Base-by-base conservation (phyloP, 2,797 vertebrate genomes). In the Sphenodon punctatus region DNA sequence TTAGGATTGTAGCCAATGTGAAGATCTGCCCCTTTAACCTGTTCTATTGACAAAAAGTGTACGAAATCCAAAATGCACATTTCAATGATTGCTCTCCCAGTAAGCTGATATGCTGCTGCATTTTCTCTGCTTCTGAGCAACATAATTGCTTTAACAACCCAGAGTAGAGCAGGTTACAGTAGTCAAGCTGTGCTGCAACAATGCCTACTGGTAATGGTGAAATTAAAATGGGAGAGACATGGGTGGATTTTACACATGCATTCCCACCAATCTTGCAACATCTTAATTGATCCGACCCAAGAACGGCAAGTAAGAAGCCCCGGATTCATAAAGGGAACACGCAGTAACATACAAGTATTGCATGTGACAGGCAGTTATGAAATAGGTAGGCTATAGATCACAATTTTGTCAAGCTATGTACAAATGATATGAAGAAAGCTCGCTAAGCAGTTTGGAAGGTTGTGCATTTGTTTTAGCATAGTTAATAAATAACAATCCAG, bases 311-410 rank as follows among this genome's bases (percentile, higher is more conserved):
- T 59, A 55, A 1, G 58, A 32, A 81, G 20, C 78, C 63, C 36
- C 27, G 77, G 80, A 70, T 1, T 25, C 19, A 78, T 32, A 64
- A 45, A 69, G 68, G 10, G 32, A 22, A 42, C 3, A 4, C 49
- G 68, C 69, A 4, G 0, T 78, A 79, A 58, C 23, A 64, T 1
- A 1, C 13, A 78, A 41, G 74, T 68, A 59, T 64, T 53, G 2
- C 77, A 69, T n/a, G 83, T 66, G 34, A 64, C 71, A 93, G 93
- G 85, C 68, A 76, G 41, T 90, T 80, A 75, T 49, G 84, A 85
- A 89, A 90, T 17, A 4, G 9, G 13, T 36, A 58, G 53, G 32
- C 17, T 66, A 59, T 61, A 83, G 42, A 64, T 59, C 53, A 63
- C 86, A 81, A 69, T 45, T 17, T 30, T 19, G 39, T 64, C 27